Evolutionary conservation across 1,140 invertebrate genomes (phyloP).

Genomic region (Musca domestica): DNA sequence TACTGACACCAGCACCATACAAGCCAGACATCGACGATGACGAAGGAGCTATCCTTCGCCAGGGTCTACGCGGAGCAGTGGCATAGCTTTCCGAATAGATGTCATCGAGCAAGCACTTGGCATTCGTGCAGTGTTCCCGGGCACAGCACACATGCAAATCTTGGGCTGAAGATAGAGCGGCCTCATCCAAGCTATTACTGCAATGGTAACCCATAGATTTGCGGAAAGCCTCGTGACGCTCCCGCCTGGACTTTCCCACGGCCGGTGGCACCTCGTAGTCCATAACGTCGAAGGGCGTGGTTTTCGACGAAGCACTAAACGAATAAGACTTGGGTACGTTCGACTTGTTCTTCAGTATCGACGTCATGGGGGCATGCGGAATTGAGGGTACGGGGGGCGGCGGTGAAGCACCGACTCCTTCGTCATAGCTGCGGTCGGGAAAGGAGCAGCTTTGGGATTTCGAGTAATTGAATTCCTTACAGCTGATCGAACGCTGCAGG

Average conservation of each 20-base stretch:
- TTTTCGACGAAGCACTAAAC: constrained; percentile 46
- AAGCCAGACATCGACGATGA: constrained; percentile 27
- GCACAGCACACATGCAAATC: constrained; percentile 38
- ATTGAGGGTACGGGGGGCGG: not conserved
- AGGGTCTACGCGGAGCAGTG: constrained; percentile 10
- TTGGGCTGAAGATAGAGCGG: constrained; percentile 28
- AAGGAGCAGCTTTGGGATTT: constrained; percentile 53
- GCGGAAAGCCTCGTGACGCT: constrained; percentile 46
- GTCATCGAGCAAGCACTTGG: constrained; percentile 48
- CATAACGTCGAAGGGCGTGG: constrained; percentile 50
- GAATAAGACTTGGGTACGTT: constrained; percentile 52
- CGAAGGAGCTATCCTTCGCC: constrained; percentile 11
- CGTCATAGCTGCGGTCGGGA: constrained; percentile 31
- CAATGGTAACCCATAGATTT: constrained; percentile 34
- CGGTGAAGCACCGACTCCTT: constrained; percentile 16
- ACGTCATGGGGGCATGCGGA: constrained; percentile 28
- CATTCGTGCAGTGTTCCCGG: constrained; percentile 48
- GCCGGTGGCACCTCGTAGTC: constrained; percentile 49
- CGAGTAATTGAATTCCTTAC: constrained; percentile 51
- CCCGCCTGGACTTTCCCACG: constrained; percentile 33
- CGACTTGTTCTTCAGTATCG: constrained; percentile 43
- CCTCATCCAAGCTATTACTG: constrained; percentile 45
- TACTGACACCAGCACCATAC: constrained; percentile 32
- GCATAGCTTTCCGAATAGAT: constrained; percentile 36
- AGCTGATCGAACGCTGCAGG: constrained; percentile 48